phyloP scores from a whole-genome alignment of 2,888 invertebrate genomes.

The Stenodera caucasica region DNA sequence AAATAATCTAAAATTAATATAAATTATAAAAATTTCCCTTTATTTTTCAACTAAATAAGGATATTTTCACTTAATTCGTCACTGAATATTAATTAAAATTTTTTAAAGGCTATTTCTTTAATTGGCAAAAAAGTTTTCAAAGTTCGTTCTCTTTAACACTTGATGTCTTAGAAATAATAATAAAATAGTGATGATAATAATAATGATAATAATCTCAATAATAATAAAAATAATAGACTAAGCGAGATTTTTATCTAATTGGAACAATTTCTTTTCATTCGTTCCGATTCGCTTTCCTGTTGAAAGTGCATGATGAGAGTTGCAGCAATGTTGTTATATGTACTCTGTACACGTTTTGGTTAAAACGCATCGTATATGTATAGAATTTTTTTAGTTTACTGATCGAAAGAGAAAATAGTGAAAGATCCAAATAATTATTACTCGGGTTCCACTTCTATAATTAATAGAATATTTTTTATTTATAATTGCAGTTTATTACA shows the following conservation, averaged over 20 bases:
- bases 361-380: slow-evolving; percentile 15
- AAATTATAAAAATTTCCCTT: slow-evolving; percentile 19
- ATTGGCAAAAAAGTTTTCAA: background rate
- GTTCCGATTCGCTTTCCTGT: slow-evolving; percentile 33
- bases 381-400: slow-evolving; percentile 24
- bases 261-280: slow-evolving; percentile 30
- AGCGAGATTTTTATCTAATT: slow-evolving; percentile 17
- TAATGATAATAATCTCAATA: background rate
- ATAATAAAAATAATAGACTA: background rate
- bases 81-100: slow-evolving; percentile 13
- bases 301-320: slow-evolving; percentile 26
- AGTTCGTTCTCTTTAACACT: background rate
- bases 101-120: slow-evolving; percentile 3
- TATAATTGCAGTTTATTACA: slow-evolving; percentile 17
- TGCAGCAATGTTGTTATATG: slow-evolving; percentile 9
- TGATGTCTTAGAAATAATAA: background rate
- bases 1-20: slow-evolving; percentile 17
- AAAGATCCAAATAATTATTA: slow-evolving; percentile 24
- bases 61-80: slow-evolving; percentile 10
- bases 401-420: slow-evolving; percentile 32
- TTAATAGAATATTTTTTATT: slow-evolving; percentile 11
- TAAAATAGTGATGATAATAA: background rate
- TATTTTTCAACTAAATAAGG: slow-evolving; percentile 13
- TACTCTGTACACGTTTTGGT: slow-evolving; percentile 26
- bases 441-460: slow-evolving; percentile 11